These are phyloP conservation scores for Congeria kusceri DNA, from an alignment of 2,888 invertebrate genomes.

Conservation along the genomic window DNA sequence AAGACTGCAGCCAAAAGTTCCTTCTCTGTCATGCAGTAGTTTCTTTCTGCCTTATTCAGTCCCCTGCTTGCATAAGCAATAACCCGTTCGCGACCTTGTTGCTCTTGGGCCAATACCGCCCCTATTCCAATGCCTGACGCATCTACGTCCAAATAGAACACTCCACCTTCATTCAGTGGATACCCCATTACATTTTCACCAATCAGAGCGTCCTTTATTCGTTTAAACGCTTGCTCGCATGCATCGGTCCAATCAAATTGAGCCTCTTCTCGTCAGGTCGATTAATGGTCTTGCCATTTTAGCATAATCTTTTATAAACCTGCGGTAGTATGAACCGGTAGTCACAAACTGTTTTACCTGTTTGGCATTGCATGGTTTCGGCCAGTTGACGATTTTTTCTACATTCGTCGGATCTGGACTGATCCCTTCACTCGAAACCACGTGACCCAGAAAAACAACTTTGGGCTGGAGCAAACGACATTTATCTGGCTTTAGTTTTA, in stretches of 20 bases:
- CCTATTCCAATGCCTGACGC: slow-evolving; percentile 17
- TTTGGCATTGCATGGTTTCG: slow-evolving; percentile 11
- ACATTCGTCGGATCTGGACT: slow-evolving; percentile 21
- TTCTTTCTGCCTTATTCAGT: neutral
- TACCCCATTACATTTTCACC: slow-evolving; percentile 22
- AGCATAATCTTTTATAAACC: slow-evolving; percentile 24
- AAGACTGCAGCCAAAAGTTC: slow-evolving; percentile 26
- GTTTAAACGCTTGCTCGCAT: slow-evolving; percentile 13
- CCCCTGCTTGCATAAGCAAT: neutral
- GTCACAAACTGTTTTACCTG: slow-evolving; percentile 31
- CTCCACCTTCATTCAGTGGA: slow-evolving; percentile 3
- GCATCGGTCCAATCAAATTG: neutral
- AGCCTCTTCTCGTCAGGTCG: neutral
- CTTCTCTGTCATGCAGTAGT: slow-evolving; percentile 9
- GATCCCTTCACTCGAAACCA: slow-evolving; percentile 20
- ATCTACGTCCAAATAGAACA: neutral
- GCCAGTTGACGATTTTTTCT: slow-evolving; percentile 21
- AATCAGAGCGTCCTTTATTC: slow-evolving; percentile 1
- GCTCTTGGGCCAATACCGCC: neutral
- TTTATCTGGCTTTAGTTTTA: slow-evolving; percentile 24
- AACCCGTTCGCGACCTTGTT: slow-evolving; percentile 5
- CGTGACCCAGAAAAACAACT: slow-evolving; percentile 30
- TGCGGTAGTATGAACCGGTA: slow-evolving; percentile 22
- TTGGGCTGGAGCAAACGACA: slow-evolving; percentile 21
- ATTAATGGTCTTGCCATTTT: slow-evolving; percentile 18